Evolutionary conservation across 2,113 vertebrate genomes (phyloP), one percentile per base, ranked within the genome.

Genomic region (Gallinago media): DNA sequence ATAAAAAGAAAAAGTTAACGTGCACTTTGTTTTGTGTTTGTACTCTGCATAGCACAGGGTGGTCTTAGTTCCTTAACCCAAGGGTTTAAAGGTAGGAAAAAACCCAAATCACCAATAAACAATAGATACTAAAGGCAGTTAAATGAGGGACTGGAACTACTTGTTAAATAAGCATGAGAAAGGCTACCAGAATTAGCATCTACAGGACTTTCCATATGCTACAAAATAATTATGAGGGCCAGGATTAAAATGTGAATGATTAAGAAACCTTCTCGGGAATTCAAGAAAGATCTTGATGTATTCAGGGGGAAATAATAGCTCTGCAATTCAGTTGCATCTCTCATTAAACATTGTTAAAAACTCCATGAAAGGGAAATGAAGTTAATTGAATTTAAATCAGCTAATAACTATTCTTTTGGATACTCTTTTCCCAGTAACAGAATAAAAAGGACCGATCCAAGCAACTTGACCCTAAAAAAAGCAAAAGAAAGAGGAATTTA

Each of bases 331-430:
- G 31, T 16, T 68, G 58, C 63, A n/a, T 42, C 62, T 94, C 78
- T 67, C 58, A 77, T 66, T 73, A 79, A 73, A 54, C 59, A 68
- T n/a, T 66, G 59, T 76, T 77, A 70, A 88, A 85, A 93, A 66
- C 67, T 62, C 59, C 63, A 77, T 54, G 75, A 88, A 88, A 86
- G n/a, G 59, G 55, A 92, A 88, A 85, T 62, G 1, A 92, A 95
- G 55, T 58, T 91, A 87, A 92, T 1, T 50, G 36, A 76, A 93
- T 85, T 88, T 91, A 85, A 86, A 92, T 73, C 63, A 66, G 67
- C 36, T 79, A 83, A 85, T 56, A 96, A 88, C 75, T 83, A 91
- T 54, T 91, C 23, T 59, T 91, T 76, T 50, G 67, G 47, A 72
- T 76, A 72, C 11, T 50, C 50, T 88, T 66, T 29, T 81, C 67